Evolutionary conservation across 92 coral and sea anemone genomes (phyloP).

Genomic region (Epizoanthus ramosus): DNA sequence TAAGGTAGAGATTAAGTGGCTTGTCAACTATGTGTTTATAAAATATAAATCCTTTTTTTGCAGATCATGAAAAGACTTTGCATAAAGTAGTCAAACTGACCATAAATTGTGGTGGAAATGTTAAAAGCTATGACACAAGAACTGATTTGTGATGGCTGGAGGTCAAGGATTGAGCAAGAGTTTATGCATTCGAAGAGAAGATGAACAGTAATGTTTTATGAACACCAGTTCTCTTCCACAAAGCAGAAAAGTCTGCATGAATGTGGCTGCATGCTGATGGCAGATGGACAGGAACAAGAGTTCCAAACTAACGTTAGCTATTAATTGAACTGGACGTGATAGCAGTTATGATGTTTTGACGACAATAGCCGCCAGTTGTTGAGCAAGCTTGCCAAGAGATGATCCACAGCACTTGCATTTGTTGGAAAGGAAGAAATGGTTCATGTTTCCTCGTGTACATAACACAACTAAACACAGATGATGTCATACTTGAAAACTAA

Average conservation of each 20-base stretch:
- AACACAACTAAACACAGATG: too few species aligned
- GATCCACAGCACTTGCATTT: too few species aligned
- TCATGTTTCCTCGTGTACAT: too few species aligned
- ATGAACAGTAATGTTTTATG: too few species aligned
- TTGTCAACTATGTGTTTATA: too few species aligned
- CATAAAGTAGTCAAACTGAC: constrained; percentile 17
- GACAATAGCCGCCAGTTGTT: too few species aligned
- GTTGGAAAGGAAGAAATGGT: too few species aligned
- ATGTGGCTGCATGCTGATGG: not conserved
- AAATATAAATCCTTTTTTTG: not conserved
- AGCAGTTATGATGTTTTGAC: too few species aligned
- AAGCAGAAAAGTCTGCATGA: not conserved
- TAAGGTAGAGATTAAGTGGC: too few species aligned
- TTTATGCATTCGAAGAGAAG: not conserved
- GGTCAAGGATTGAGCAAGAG: not conserved
- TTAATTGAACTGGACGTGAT: too few species aligned
- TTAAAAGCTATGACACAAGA: not conserved
- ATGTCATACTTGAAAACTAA: too few species aligned
- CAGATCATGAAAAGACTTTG: constrained; percentile 38
- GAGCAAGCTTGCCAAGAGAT: too few species aligned
- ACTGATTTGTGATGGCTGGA: not conserved
- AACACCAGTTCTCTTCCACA: not conserved
- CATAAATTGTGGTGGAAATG: not conserved
- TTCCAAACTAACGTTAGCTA: not conserved
- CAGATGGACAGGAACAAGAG: not conserved